Evolutionary conservation across 2,797 vertebrate genomes (phyloP).

Genomic region (Anabacerthia variegaticeps): DNA sequence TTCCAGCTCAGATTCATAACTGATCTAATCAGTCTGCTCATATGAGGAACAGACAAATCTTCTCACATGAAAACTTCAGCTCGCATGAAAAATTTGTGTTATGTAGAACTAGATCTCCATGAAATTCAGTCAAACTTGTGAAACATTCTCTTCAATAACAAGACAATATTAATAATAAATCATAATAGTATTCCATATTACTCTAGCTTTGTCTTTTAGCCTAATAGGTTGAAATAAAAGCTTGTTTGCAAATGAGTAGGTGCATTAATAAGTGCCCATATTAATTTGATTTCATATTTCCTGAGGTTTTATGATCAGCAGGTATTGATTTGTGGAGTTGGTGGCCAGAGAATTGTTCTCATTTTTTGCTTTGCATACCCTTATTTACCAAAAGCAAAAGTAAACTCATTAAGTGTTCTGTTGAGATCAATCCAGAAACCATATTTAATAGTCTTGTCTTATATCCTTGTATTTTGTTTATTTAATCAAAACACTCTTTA

Average conservation of each 20-base stretch:
- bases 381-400: not conserved
- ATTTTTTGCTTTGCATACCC: not conserved
- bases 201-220: not conserved
- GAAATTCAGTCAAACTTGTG: not conserved
- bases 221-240: not conserved
- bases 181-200: not conserved
- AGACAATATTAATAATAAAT: not conserved
- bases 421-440: not conserved
- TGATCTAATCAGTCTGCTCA: not conserved
- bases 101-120: not conserved
- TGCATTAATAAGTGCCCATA: not conserved
- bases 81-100: not conserved
- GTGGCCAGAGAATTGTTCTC: not conserved
- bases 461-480: not conserved
- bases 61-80: not conserved
- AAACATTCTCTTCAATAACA: not conserved
- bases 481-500: not conserved
- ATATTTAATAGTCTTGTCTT: not conserved
- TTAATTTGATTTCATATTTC: not conserved
- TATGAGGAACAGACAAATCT: accelerated
- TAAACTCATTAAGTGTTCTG: not conserved
- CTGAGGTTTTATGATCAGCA: not conserved
- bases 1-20: not conserved
- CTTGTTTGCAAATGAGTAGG: not conserved
- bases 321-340: not conserved